phyloP scores from a whole-genome alignment of 2,797 vertebrate genomes.

The Hozukius guyotensis region DNA sequence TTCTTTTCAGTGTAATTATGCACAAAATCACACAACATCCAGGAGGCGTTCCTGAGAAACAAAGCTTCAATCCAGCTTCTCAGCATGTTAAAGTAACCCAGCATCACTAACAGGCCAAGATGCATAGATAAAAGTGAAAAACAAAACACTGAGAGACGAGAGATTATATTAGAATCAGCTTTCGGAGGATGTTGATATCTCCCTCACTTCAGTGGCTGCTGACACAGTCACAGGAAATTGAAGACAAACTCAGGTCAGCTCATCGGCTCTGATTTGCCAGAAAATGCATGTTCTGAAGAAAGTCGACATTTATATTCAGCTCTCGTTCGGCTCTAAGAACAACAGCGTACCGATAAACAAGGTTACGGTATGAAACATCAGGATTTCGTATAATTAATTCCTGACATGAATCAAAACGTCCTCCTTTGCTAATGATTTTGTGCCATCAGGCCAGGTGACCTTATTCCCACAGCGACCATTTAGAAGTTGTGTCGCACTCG shows the following conservation, averaged over 20 bases:
- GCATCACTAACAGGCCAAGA: slow-evolving; percentile 27
- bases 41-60: neutral
- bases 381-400: slow-evolving; percentile 39
- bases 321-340: slow-evolving; percentile 26
- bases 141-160: neutral
- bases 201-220: slow-evolving; percentile 16
- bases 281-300: slow-evolving; percentile 25
- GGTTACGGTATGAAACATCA: slow-evolving; percentile 49
- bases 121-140: slow-evolving; percentile 10
- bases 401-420: slow-evolving; percentile 54
- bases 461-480: slow-evolving; percentile 41
- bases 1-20: neutral
- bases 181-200: neutral
- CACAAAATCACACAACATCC: slow-evolving; percentile 4
- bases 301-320: slow-evolving; percentile 54
- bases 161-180: neutral
- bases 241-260: slow-evolving; percentile 35
- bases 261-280: slow-evolving; percentile 11
- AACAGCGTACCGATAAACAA: slow-evolving; percentile 40
- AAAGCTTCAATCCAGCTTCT: neutral
- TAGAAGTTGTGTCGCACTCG: slow-evolving; percentile 33
- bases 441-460: slow-evolving; percentile 30
- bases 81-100: slow-evolving; percentile 4
- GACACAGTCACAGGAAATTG: slow-evolving; percentile 40
- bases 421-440: slow-evolving; percentile 44